Base-by-base conservation (phyloP, 2,113 vertebrate genomes). In the Serilophus lunatus region DNA sequence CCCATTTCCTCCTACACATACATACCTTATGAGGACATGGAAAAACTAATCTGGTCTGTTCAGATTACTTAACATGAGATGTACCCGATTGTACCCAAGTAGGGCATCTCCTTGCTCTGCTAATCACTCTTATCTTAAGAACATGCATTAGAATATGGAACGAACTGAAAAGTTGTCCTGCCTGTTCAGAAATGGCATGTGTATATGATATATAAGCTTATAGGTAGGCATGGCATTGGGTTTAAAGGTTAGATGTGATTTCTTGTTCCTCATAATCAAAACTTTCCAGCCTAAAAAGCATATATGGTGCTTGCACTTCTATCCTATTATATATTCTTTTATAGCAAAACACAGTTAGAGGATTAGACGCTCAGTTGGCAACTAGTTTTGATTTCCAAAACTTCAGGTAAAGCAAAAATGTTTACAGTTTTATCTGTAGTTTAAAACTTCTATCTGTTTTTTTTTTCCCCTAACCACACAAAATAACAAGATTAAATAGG, bases 31-130 rank as follows among this genome's bases (percentile, higher is more conserved):
- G 93, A 96, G 85, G 70, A 91, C 84, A 70, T 81, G 87, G 84
- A 77, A 94, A 92, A 95, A 90, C 94, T 94, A 90, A 96, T 95
- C 95, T 91, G 61, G 78, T 68, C 59, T 94, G 75, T 93, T 91
- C 42, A 80, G 78, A 59, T 95, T 92, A 85, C 85, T 80, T 70
- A 71, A 69, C 64, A 60, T 57, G 78, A 91, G 87, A 77, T 80
- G 38, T 64, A 74, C 54, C 54, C 80, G 91, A 87, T 59, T 89
- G 84, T 87, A 54, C 63, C 6, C 5, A 95, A 66, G 33, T 66
- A 63, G 95, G 90, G 14, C 91, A 96, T 69, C 91, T 95, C 70
- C 82, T 94, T 93, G 93, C 71, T 54, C 33, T 70, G 82, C 85
- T 96, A 90, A 88, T 96, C 60, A 2, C 77, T 82, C 87, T 87